phyloP scores from a whole-genome alignment of 2,797 vertebrate genomes.

The Loriculus beryllinus region DNA sequence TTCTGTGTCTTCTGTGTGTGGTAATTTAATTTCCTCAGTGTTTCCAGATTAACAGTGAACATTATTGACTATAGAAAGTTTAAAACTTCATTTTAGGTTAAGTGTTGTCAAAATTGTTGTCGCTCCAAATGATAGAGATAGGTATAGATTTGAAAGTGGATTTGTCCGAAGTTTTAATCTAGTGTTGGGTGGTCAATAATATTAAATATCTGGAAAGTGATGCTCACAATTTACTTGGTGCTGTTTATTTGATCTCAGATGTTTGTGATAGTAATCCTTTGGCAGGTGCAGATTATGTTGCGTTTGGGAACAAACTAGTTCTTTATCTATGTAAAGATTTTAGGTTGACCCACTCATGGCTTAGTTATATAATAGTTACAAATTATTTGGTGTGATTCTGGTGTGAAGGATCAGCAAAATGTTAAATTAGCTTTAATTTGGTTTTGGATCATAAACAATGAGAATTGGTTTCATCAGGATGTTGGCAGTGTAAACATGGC shows the following conservation, averaged over 20 bases:
- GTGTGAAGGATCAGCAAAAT: not conserved
- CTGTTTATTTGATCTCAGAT: not conserved
- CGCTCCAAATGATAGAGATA: not conserved
- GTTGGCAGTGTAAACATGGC: not conserved
- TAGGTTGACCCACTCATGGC: not conserved
- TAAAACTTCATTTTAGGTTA: not conserved
- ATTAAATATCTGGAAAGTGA: not conserved
- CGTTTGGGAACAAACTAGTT: not conserved
- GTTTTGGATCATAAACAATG: not conserved
- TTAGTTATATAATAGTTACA: not conserved
- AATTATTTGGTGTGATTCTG: not conserved
- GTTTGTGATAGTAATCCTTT: not conserved
- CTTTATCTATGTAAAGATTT: not conserved
- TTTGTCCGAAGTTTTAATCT: not conserved
- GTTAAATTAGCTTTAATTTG: not conserved
- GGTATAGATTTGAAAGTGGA: not conserved
- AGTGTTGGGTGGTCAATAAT: not conserved
- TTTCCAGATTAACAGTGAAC: not conserved
- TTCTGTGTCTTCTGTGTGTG: not conserved
- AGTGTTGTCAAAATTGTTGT: not conserved
- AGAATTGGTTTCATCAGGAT: not conserved
- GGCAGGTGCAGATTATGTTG: not conserved
- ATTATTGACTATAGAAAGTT: no score
- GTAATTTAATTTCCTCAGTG: not conserved
- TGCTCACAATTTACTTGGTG: not conserved